Evolutionary conservation across 2,888 invertebrate species (phyloP).

Genomic region (Tuta absoluta): DNA sequence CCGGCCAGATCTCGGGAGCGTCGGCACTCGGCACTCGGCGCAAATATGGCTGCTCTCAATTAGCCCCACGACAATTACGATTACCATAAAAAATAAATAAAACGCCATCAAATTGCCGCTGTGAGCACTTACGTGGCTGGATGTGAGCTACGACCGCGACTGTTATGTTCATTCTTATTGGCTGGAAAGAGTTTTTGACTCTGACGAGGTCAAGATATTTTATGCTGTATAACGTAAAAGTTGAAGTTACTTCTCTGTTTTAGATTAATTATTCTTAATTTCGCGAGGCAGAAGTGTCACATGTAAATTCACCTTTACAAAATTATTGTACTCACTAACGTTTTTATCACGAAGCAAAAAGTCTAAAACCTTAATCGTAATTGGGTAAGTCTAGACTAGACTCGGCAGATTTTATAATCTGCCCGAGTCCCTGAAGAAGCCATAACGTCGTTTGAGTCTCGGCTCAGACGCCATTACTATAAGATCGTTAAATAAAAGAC

Average conservation of each 20-base stretch:
- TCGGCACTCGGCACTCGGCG: slow-evolving; percentile 37
- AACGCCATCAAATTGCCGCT: slow-evolving; percentile 63
- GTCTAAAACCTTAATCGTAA: background rate
- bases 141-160: slow-evolving; percentile 44
- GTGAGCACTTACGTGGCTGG: slow-evolving; percentile 50
- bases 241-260: no score
- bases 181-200: background rate
- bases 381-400: slow-evolving; percentile 4
- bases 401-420: background rate
- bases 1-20: slow-evolving; percentile 56
- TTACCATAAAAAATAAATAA: slow-evolving; percentile 75
- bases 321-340: background rate
- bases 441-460: slow-evolving; percentile 2
- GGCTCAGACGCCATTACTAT: slow-evolving; percentile 6
- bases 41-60: slow-evolving; percentile 70
- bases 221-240: background rate
- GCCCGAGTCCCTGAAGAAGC: slow-evolving; percentile 15
- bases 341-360: slow-evolving; percentile 10
- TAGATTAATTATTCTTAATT: no score
- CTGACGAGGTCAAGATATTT: background rate
- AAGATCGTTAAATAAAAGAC: slow-evolving; percentile 36
- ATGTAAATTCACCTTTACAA: no score
- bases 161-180: slow-evolving; percentile 11
- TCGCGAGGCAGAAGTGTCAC: no score
- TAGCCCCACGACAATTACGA: slow-evolving; percentile 70